Conservation (phyloP, 2,888 invertebrate genomes). For the Stenolophus ochropezus region DNA sequence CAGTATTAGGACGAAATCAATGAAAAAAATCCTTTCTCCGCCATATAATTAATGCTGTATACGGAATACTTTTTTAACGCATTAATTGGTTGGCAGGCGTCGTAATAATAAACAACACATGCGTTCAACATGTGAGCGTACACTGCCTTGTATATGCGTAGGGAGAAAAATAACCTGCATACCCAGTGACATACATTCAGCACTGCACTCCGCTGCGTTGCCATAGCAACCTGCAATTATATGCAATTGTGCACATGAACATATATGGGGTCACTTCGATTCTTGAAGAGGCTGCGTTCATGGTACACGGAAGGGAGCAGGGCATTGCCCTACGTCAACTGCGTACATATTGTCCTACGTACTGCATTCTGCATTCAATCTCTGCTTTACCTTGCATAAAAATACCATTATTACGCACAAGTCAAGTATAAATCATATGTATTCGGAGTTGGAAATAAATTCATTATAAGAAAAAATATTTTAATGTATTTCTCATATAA, state of each 20-base stretch:
- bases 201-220: constrained; percentile 66
- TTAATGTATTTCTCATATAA: too few relatives aligned
- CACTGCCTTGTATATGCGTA: not conserved
- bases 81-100: too few relatives aligned
- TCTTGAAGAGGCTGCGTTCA: constrained; percentile 12
- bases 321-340: constrained; percentile 33
- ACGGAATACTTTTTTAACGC: too few relatives aligned
- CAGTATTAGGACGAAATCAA: too few relatives aligned
- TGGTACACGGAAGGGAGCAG: not conserved
- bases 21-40: too few relatives aligned
- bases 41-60: too few relatives aligned
- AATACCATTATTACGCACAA: not conserved
- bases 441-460: too few relatives aligned
- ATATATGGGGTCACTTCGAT: constrained; percentile 4
- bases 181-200: constrained; percentile 70
- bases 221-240: constrained; percentile 67
- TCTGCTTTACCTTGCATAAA: too few relatives aligned
- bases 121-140: not conserved
- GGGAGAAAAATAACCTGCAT: constrained; percentile 67
- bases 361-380: not conserved
- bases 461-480: too few relatives aligned
- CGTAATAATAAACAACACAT: too few relatives aligned
- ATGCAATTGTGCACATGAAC: constrained; percentile 64
- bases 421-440: too few relatives aligned
- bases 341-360: too few relatives aligned